Evolutionary conservation across 2,797 vertebrate species (phyloP).

Genomic region (Paramormyrops hopkinsi): DNA sequence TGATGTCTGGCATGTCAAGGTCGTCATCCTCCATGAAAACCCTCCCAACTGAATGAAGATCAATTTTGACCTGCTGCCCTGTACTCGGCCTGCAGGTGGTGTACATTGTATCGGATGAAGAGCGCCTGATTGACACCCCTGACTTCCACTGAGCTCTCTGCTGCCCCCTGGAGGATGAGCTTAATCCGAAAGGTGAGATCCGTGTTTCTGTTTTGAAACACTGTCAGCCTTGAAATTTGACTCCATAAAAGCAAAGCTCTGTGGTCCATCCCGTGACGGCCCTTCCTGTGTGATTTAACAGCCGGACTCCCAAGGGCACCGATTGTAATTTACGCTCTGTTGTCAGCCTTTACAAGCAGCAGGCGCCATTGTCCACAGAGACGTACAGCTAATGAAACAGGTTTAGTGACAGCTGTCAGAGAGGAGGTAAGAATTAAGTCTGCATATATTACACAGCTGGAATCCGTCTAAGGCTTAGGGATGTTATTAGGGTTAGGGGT

Average conservation of each 20-base stretch:
- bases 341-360: neutral
- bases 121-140: slow-evolving; percentile 75
- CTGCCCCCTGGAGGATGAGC: slow-evolving; percentile 60
- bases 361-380: neutral
- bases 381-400: neutral
- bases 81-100: slow-evolving; percentile 65
- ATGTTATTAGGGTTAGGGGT: neutral
- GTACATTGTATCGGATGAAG: slow-evolving; percentile 82
- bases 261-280: neutral
- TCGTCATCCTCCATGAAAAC: neutral
- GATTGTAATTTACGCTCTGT: neutral
- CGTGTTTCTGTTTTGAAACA: neutral
- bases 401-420: neutral
- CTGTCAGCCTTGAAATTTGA: neutral
- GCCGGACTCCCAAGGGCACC: neutral
- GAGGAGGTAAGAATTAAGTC: neutral
- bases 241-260: neutral
- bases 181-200: slow-evolving; percentile 73
- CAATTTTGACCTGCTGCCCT: slow-evolving; percentile 28
- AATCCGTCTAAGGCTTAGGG: neutral
- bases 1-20: neutral
- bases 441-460: neutral
- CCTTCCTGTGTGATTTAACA: neutral
- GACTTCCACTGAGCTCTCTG: slow-evolving; percentile 68
- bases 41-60: neutral